phyloP scores from a whole-genome alignment of 2,113 vertebrate species.

The Apodemus sylvaticus region DNA sequence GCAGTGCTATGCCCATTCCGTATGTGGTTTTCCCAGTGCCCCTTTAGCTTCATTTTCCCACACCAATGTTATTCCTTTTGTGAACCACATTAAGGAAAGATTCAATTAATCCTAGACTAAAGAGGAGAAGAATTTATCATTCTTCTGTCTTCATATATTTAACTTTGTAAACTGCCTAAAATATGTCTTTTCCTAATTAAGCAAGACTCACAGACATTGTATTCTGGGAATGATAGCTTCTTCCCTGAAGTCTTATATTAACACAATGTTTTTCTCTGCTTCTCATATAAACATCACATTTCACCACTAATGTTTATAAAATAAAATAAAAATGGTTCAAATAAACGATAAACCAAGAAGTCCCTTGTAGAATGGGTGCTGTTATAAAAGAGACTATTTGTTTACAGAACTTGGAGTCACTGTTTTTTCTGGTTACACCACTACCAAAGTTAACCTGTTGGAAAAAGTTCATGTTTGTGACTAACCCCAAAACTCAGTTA shows the following conservation, averaged over 20 bases:
- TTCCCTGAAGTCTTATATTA: slow-evolving; percentile 6
- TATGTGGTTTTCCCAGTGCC: neutral
- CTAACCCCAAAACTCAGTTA: slow-evolving; percentile 38
- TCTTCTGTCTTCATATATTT: neutral
- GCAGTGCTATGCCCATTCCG: neutral
- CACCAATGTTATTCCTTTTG: neutral
- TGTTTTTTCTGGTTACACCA: slow-evolving; percentile 36
- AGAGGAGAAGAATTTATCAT: neutral
- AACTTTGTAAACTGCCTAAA: neutral
- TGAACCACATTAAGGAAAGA: neutral
- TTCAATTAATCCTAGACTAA: neutral
- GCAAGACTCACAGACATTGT: neutral
- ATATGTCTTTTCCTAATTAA: neutral
- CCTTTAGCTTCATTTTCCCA: neutral
- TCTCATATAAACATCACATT: neutral
- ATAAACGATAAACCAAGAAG: slow-evolving; percentile 49
- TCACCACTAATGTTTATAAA: slow-evolving; percentile 26
- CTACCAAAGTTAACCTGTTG: slow-evolving; percentile 42
- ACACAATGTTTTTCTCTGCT: slow-evolving; percentile 35
- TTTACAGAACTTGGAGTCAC: slow-evolving; percentile 18
- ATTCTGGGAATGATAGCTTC: neutral
- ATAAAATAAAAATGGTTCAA: slow-evolving; percentile 55
- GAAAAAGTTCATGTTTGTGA: slow-evolving; percentile 25
- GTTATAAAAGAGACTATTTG: slow-evolving; percentile 49
- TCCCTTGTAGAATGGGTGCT: neutral